Evolutionary conservation across 64 coral and sea anemone species (phyloP), one percentile per base, ranked within the genome.

Genomic region (Actinia equina): DNA sequence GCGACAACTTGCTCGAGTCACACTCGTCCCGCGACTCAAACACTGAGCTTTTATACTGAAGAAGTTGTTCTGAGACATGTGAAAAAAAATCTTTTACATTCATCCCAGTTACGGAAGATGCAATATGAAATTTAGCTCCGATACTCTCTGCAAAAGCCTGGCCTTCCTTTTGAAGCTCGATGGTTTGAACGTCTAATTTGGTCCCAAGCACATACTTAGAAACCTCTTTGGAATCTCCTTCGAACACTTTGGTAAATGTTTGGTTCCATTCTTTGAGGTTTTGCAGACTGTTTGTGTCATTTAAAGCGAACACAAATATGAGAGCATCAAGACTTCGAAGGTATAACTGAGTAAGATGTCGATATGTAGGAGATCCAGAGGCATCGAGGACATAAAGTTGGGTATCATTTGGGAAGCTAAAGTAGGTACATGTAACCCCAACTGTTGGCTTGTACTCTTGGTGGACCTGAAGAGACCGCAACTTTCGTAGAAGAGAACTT

Each of bases 191-290:
- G 67, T 95, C 90, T 37, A 86, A 83, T 45, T 95, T 95, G 2
- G 86, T 92, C n/a, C 90, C 94, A 2, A 95, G 45, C 17, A 95
- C 94, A 88, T 89, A 85, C 70, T 95, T 95, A 42, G 65, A 17
- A 76, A 92, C 52, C 22, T 44, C 26, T 77, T 71, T 71, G 3
- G 37, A 15, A 44, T 92, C 87, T 25, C 90, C 90, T 59, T 62
- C 82, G 60, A 82, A 92, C 4, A 17, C 37, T 54, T 71, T 70
- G 7, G 19, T 78, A 17, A 95, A 86, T 19, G 7, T 43, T 61
- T 82, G 60, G 88, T 89, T 76, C 90, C 94, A 95, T 55, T 82
- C 4, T 76, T 86, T 59, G 58, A 95, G 90, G 42, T 82, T 59
- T 46, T 77, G 16, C 44, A 95, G 86, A 20, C 86, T 95, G 52